Evolutionary conservation across 2,113 vertebrate genomes (phyloP).

Genomic region (Sturnira hondurensis): DNA sequence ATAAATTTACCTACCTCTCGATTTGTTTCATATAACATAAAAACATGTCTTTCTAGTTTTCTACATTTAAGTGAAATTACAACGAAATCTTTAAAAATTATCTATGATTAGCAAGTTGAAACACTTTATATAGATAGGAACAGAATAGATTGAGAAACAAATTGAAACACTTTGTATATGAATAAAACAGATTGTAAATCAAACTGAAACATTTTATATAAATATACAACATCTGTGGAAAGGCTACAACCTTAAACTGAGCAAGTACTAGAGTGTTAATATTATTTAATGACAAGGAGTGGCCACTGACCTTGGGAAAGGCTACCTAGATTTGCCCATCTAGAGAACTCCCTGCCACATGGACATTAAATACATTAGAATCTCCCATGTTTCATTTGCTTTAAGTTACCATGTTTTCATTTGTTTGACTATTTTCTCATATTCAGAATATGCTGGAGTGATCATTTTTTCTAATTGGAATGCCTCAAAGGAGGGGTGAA

Average conservation of each 20-base stretch:
- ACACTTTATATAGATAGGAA: not conserved
- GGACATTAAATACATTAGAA: not conserved
- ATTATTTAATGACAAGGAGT: not conserved
- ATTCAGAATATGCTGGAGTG: not conserved
- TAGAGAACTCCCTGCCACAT: not conserved
- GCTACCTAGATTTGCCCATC: not conserved
- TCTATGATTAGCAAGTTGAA: not conserved
- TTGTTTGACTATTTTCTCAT: not conserved
- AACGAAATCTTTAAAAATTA: constrained; percentile 56
- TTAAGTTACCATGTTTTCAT: not conserved
- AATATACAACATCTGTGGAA: not conserved
- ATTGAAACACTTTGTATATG: not conserved
- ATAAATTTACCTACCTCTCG: not conserved
- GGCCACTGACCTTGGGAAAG: not conserved
- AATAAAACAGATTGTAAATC: constrained; percentile 40
- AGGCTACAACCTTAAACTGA: not conserved
- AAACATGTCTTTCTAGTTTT: constrained; percentile 30
- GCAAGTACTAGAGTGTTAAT: not conserved
- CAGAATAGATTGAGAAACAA: constrained; percentile 24
- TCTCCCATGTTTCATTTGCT: not conserved
- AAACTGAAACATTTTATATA: constrained; percentile 55
- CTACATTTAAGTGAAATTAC: constrained; percentile 36
- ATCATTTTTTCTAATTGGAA: not conserved
- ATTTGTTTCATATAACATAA: not conserved
- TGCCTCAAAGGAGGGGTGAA: not conserved